These are phyloP conservation scores for Drosophila grimshawi DNA, from an alignment of 1,140 invertebrate genomes.

Conservation along the genomic window DNA sequence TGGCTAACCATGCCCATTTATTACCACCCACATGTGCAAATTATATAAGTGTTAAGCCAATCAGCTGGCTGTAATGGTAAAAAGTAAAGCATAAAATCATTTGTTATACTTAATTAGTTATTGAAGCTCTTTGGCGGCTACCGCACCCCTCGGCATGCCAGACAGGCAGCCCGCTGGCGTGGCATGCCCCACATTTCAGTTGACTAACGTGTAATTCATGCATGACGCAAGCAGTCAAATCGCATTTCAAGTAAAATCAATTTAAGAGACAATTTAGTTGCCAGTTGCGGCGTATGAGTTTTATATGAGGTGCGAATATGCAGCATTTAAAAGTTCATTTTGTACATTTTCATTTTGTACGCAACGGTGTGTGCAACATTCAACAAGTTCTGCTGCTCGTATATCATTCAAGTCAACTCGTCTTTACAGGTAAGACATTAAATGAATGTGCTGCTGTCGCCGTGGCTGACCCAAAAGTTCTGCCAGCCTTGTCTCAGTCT, in stretches of 20 bases:
- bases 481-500: constrained; percentile 39
- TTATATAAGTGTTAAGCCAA: constrained; percentile 7
- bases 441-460: background rate
- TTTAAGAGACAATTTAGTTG: constrained; percentile 26
- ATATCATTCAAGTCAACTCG: constrained; percentile 34
- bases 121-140: constrained; percentile 38
- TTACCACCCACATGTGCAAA: constrained; percentile 28
- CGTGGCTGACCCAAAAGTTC: constrained; percentile 52
- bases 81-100: constrained; percentile 24
- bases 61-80: constrained; percentile 2
- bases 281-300: background rate
- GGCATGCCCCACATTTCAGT: constrained; percentile 54
- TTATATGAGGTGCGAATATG: constrained; percentile 17
- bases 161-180: constrained; percentile 1
- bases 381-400: constrained; percentile 31
- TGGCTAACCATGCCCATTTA: constrained; percentile 22
- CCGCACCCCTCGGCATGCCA: constrained; percentile 1
- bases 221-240: constrained; percentile 31
- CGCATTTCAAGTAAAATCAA: constrained; percentile 33
- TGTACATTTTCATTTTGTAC: constrained; percentile 7
- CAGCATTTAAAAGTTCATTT: constrained; percentile 47
- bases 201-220: constrained; percentile 13
- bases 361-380: constrained; percentile 38
- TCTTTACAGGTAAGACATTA: background rate
- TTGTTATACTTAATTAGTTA: constrained; percentile 50